These are phyloP conservation scores for Leucoraja erinaceus DNA, from an alignment of 2,113 vertebrate genomes.

Conservation along the genomic window DNA sequence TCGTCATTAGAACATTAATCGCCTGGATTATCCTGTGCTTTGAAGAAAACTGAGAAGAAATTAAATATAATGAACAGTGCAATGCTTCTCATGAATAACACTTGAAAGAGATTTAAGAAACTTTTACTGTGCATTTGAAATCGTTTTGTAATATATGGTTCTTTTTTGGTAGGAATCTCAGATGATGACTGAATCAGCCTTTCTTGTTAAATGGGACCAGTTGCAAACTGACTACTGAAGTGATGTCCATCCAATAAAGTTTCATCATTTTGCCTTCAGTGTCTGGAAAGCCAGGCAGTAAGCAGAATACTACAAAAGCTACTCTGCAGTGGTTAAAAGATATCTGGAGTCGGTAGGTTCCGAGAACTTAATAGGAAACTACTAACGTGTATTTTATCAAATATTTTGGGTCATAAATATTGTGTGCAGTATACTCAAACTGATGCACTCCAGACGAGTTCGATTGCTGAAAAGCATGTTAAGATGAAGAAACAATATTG, in stretches of 20 bases:
- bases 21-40: constrained; percentile 41
- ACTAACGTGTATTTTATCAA: neutral
- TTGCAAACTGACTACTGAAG: constrained; percentile 26
- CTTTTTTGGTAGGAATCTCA: neutral
- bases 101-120: neutral
- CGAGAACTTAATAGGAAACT: neutral
- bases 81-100: neutral
- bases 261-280: neutral
- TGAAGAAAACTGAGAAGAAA: neutral
- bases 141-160: constrained; percentile 16
- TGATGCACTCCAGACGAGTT: neutral
- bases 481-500: neutral
- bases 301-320: neutral
- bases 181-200: constrained; percentile 24
- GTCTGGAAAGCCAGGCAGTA: neutral
- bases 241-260: neutral
- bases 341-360: neutral
- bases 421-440: neutral
- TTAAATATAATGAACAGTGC: constrained; percentile 16
- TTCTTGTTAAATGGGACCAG: constrained; percentile 7
- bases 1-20: constrained; percentile 63
- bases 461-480: neutral
- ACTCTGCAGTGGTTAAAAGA: neutral
- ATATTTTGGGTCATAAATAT: neutral
- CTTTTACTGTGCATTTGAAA: constrained; percentile 22